Conservation (phyloP, 2,797 vertebrate genomes). For the Sandelia bainsii region DNA sequence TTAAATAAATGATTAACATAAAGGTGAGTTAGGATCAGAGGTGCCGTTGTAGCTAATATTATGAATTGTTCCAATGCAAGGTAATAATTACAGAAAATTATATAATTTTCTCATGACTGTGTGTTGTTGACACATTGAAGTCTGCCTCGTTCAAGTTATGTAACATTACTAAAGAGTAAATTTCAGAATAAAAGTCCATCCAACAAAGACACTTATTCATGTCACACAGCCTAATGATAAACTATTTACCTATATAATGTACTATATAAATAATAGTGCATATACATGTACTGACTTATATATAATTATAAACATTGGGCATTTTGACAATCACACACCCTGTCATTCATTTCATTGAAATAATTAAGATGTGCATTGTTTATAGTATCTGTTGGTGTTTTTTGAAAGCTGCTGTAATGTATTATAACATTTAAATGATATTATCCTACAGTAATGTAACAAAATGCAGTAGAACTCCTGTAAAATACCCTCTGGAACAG, state of each 20-base stretch:
- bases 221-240: neutral
- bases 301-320: neutral
- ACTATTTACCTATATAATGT: neutral
- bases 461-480: neutral
- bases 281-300: neutral
- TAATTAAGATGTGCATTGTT: neutral
- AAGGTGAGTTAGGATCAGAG: neutral
- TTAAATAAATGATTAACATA: neutral
- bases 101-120: neutral
- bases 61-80: neutral
- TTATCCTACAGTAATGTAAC: neutral
- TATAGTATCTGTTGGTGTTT: neutral
- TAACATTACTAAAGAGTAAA: neutral
- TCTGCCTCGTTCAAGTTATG: neutral
- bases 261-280: neutral
- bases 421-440: neutral
- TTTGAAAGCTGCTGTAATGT: neutral
- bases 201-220: neutral
- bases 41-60: neutral
- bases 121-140: neutral
- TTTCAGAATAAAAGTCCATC: conserved; percentile 16
- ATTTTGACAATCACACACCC: neutral
- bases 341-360: neutral
- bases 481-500: neutral
- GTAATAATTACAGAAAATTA: neutral